Evolutionary conservation across 2,888 invertebrate genomes (phyloP), one percentile per base, ranked within the genome.

Genomic region (Gryllus longicercus): DNA sequence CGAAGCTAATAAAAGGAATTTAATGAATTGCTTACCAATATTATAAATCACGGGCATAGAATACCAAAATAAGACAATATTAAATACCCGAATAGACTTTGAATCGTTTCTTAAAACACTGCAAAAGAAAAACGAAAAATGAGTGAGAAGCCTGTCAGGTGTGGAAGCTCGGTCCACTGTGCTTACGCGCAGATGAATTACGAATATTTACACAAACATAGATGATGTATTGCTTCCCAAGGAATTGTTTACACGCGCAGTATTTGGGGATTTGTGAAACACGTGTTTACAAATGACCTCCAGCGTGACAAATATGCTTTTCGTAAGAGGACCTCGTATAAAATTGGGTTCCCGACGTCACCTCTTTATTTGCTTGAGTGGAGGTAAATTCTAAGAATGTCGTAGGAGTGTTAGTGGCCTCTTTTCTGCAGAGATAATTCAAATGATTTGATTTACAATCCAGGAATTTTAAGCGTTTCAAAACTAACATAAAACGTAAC

Each of bases 221-320:
- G 63, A 63, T 18, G 63, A 63, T 63, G 63, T 63, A 63, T 63
- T 63, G 63, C 63, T 63, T n/a, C 63, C 14, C 14, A n/a, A 14
- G 14, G 63, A n/a, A 63, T 63, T 63, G 63, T 63, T 63, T 14
- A 63, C n/a, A 14, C 63, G 16, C 14, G 63, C n/a, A 14, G 63
- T 38, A n/a, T 63, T 63, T 63, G n/a, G 63, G 63, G 63, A 38
- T 63, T 18, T n/a, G n/a, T n/a, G 63, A 63, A 63, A 63, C 63
- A 63, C 63, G n/a, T 63, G 63, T 63, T 63, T 63, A 63, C 63
- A 63, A 63, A 63, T 18, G 63, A 63, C 63, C 63, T 63, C 63
- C n/a, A n/a, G 16, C n/a, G n/a, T 63, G 63, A 63, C 63, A 63
- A 63, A 63, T 63, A 18, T 63, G 63, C 63, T 63, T 18, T 63